phyloP scores from a whole-genome alignment of 2,797 vertebrate species.

The Tragopan temminckii region DNA sequence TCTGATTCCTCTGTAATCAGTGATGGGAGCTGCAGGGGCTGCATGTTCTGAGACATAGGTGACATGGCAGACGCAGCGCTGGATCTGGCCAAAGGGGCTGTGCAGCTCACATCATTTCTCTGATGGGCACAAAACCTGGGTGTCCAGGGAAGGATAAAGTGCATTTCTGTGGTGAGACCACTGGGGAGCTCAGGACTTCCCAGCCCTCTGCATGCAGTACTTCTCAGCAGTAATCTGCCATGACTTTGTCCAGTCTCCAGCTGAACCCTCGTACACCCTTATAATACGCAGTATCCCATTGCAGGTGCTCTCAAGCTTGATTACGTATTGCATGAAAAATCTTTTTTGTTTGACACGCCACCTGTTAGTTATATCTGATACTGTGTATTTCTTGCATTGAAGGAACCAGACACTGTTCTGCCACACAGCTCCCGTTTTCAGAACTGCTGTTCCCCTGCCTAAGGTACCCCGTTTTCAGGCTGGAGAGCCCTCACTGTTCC shows the following conservation, averaged over 20 bases:
- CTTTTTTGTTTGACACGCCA: not conserved
- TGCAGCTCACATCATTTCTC: not conserved
- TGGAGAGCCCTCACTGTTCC: not conserved
- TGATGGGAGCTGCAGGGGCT: not conserved
- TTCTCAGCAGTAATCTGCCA: not conserved
- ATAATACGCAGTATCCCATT: not conserved
- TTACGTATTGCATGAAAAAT: not conserved
- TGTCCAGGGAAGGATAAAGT: not conserved
- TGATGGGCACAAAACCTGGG: not conserved
- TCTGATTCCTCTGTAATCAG: not conserved
- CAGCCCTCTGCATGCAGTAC: fast-evolving
- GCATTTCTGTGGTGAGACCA: not conserved
- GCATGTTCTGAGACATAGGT: not conserved
- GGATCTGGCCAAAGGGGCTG: not conserved
- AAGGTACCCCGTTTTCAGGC: not conserved
- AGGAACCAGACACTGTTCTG: not conserved
- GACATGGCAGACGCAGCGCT: fast-evolving
- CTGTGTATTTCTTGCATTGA: not conserved
- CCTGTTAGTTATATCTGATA: fast-evolving
- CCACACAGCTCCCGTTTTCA: not conserved
- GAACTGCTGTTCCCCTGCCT: not conserved
- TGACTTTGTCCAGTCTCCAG: not conserved
- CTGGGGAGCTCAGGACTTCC: not conserved
- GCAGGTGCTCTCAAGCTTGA: not conserved
- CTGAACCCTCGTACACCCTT: fast-evolving